Evolutionary conservation across 2,888 invertebrate genomes (phyloP).

Genomic region (Lasioglossum marginatum): DNA sequence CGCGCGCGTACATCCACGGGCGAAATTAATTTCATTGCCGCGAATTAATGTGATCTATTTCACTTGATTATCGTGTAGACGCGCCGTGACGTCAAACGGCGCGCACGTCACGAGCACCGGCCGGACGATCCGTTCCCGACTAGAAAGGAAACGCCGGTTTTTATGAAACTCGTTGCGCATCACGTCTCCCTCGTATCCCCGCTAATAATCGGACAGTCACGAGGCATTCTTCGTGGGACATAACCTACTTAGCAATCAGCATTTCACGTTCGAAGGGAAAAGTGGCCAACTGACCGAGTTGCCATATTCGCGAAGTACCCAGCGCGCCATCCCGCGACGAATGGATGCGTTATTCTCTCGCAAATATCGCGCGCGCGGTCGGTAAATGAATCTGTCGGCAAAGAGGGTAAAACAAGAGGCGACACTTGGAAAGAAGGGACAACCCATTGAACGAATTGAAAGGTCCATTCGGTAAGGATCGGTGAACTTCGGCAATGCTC

Average conservation of each 20-base stretch:
- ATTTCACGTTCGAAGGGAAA: slow-evolving; percentile 13
- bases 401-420: too few species aligned
- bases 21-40: slow-evolving; percentile 52
- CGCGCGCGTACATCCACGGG: slow-evolving; percentile 12
- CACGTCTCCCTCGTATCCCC: not conserved
- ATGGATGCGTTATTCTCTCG: not conserved
- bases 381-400: not conserved
- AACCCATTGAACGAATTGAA: too few species aligned
- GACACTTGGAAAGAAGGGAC: too few species aligned
- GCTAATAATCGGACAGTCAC: slow-evolving; percentile 23
- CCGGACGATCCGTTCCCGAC: not conserved
- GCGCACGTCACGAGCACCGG: not conserved
- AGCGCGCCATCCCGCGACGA: not conserved
- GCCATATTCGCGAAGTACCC: not conserved
- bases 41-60: slow-evolving; percentile 52
- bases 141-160: slow-evolving; percentile 15
- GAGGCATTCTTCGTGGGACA: not conserved
- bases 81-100: slow-evolving; percentile 45
- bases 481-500: too few species aligned
- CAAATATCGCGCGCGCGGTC: not conserved
- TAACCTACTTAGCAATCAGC: slow-evolving; percentile 12
- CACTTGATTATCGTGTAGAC: slow-evolving; percentile 24
- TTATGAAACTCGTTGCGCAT: not conserved
- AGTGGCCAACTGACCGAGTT: not conserved
- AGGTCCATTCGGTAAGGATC: too few species aligned